A percentile compares a stretch with the other conserved stretches of the same genome.
These are phyloP conservation scores for Zosterops hypoxanthus DNA, from an alignment of 2,113 vertebrate genomes.

Conservation along the genomic window DNA sequence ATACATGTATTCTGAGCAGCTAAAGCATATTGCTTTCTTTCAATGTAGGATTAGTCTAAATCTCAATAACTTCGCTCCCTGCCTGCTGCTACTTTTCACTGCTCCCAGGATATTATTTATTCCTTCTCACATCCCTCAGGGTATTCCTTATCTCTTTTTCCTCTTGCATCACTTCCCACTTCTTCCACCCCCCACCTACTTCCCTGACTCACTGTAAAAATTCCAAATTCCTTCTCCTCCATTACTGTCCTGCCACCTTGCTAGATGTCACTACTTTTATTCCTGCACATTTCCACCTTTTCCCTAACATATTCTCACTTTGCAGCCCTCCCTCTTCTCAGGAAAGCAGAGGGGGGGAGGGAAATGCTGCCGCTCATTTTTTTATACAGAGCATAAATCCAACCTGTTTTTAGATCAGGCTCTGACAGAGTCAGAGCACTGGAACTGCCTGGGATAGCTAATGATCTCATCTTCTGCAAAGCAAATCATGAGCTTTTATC, in stretches of 20 bases:
- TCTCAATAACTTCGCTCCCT: rapidly evolving
- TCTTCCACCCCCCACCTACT: neutral
- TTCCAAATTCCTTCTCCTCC: neutral
- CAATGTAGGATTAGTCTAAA: neutral
- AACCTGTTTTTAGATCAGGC: slow-evolving; percentile 17
- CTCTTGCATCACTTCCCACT: neutral
- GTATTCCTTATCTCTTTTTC: neutral
- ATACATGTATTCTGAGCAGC: neutral
- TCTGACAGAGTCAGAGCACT: neutral
- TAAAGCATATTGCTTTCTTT: neutral
- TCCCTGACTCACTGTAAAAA: neutral
- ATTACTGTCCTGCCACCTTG: neutral
- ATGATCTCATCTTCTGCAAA: slow-evolving; percentile 49
- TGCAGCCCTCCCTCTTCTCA: neutral
- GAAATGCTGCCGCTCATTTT: neutral
- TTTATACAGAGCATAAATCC: neutral
- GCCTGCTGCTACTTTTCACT: neutral
- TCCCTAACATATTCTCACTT: neutral
- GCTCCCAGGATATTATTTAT: neutral
- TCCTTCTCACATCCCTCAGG: neutral
- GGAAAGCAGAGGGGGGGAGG: neutral
- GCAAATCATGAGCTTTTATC: slow-evolving; percentile 22
- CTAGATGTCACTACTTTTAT: neutral
- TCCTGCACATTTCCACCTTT: neutral
- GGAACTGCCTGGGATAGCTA: slow-evolving; percentile 24